These are phyloP conservation scores for Netelia fuscicornis DNA, from an alignment of 2,888 invertebrate genomes.

Conservation along the genomic window DNA sequence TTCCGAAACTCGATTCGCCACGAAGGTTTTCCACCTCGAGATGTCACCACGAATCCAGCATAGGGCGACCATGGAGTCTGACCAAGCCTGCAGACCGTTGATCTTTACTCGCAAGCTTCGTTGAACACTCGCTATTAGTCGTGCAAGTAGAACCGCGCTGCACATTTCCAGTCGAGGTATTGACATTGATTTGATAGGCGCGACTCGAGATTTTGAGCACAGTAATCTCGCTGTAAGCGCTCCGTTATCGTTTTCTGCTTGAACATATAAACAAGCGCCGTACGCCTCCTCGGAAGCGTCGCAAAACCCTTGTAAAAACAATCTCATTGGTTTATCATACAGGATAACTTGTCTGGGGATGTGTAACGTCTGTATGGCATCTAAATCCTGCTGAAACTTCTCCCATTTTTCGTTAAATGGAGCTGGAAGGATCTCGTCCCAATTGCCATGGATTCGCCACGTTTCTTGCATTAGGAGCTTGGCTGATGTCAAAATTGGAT, in stretches of 20 bases:
- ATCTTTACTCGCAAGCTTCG: background rate
- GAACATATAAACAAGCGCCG: constrained; percentile 42
- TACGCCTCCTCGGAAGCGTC: constrained; percentile 48
- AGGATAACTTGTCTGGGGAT: constrained; percentile 45
- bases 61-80: constrained; percentile 70
- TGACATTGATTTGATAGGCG: constrained; percentile 55
- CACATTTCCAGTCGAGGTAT: constrained; percentile 66
- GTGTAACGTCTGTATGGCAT: constrained; percentile 2
- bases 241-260: background rate
- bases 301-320: constrained; percentile 52
- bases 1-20: constrained; percentile 67
- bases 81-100: constrained; percentile 30
- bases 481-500: constrained; percentile 44
- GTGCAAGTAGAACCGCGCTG: constrained; percentile 56
- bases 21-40: constrained; percentile 67
- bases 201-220: constrained; percentile 52
- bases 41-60: constrained; percentile 68
- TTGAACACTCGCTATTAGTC: constrained; percentile 28
- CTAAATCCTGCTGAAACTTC: constrained; percentile 27
- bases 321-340: background rate
- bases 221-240: constrained; percentile 5
- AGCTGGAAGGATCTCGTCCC: constrained; percentile 46
- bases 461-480: constrained; percentile 63
- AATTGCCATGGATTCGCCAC: constrained; percentile 41
- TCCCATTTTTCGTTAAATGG: constrained; percentile 27